Evolutionary conservation across 2,888 invertebrate species (phyloP).

Genomic region (Epiperipatus broadwayi): DNA sequence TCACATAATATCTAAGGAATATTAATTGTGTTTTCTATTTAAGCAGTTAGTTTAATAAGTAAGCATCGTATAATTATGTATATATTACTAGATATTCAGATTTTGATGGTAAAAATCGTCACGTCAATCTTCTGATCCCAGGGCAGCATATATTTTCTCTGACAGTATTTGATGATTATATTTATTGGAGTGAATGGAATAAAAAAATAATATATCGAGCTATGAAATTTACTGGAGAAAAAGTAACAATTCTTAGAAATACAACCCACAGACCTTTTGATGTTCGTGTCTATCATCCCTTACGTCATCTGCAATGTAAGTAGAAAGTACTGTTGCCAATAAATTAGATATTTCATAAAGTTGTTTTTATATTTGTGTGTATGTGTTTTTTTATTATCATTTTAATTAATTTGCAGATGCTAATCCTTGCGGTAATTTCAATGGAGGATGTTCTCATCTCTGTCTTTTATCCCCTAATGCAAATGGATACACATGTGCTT

Average conservation of each 20-base stretch:
- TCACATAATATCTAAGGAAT: too few relatives aligned
- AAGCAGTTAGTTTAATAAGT: too few relatives aligned
- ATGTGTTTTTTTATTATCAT: neutral
- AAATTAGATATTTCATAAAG: too few relatives aligned
- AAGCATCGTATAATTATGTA: slow-evolving; percentile 1
- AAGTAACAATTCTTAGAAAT: slow-evolving; percentile 53
- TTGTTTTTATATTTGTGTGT: neutral
- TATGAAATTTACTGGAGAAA: slow-evolving; percentile 60
- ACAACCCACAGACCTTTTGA: slow-evolving; percentile 90
- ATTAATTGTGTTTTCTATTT: too few relatives aligned
- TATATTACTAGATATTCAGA: slow-evolving; percentile 43
- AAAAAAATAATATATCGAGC: slow-evolving; percentile 73
- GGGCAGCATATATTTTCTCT: slow-evolving; percentile 92
- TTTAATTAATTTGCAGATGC: slow-evolving; percentile 29
- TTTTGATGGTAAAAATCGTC: slow-evolving; percentile 69
- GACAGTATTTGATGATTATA: slow-evolving; percentile 70
- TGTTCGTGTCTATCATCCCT: slow-evolving; percentile 71
- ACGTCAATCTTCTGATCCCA: slow-evolving; percentile 56
- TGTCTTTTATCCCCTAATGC: slow-evolving; percentile 64
- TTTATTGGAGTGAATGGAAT: slow-evolving; percentile 98
- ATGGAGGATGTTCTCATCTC: slow-evolving; percentile 88
- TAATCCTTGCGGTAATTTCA: slow-evolving; percentile 77
- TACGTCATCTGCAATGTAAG: slow-evolving; percentile 52
- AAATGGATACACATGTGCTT: slow-evolving; percentile 58
- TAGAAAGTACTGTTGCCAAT: too few relatives aligned